phyloP scores from a whole-genome alignment of 2,113 vertebrate species.

The Zapus hudsonius region DNA sequence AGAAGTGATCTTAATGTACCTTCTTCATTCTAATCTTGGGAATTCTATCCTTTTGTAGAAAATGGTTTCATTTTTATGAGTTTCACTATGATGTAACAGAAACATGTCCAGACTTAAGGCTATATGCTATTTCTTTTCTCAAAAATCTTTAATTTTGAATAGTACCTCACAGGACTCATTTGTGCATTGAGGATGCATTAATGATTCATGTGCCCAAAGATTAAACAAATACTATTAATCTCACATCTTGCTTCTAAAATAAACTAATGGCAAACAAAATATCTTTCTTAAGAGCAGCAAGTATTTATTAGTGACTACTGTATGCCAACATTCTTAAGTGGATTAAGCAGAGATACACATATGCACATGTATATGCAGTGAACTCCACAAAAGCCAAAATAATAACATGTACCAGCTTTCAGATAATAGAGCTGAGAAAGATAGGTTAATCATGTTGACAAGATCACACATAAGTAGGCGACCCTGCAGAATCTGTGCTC shows the following conservation, averaged over 20 bases:
- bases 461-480: not conserved
- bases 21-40: conserved; percentile 6
- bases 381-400: not conserved
- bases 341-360: not conserved
- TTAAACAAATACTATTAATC: not conserved
- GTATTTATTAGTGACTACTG: not conserved
- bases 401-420: not conserved
- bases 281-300: not conserved
- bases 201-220: not conserved
- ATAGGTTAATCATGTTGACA: not conserved
- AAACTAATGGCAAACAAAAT: not conserved
- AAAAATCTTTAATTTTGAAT: not conserved
- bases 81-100: not conserved
- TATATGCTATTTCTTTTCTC: conserved; percentile 44
- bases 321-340: not conserved
- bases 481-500: not conserved
- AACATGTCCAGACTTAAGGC: not conserved
- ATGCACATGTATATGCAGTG: not conserved
- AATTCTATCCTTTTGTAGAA: conserved; percentile 10
- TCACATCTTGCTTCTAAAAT: not conserved
- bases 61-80: not conserved
- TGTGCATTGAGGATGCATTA: not conserved
- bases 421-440: not conserved
- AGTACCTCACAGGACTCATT: not conserved
- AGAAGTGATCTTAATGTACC: conserved; percentile 18